Base-by-base conservation (phyloP, 2,888 invertebrate genomes). In the Dolomedes plantarius region DNA sequence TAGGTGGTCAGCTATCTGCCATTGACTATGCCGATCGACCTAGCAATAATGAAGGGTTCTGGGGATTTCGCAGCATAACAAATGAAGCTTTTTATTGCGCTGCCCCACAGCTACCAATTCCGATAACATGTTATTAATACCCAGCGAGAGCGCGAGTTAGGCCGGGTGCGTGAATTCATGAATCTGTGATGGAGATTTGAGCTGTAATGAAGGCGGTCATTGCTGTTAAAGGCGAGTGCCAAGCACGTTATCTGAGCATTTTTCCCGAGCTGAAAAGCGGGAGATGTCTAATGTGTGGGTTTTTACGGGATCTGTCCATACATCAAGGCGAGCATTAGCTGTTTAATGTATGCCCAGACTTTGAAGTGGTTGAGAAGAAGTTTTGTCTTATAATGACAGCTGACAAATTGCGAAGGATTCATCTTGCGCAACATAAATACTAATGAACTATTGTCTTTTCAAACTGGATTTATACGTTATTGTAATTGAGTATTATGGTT, bases 71-170 rank as follows among this genome's bases (percentile, higher is more conserved):
- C n/a, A 23, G 56, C 65, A 73, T 50, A 36, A 65, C 46, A 80
- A 73, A 80, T 67, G 50, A 64, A 80, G 31, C 23, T 56, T 56
- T 46, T 41, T 28, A 71, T 39, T 29, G 64, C 64, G 7, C 64
- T 71, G 41, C 71, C 80, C 80, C 65, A 23, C 67, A 73, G 80
- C 80, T 73, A 67, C 80, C 73, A 67, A 80, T 80, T 80, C 73
- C 73, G 41, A 67, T 56, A 80, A 72, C 73, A 50, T 80, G 36
- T 80, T 80, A 80, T 80, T 80, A 80, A 80, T 80, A 50, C 68
- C 36, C 19, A 9, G 27, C 56, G 27, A 41, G 28, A 67, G 65
- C 73, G 72, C 64, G 72, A 56, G 56, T 23, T 56, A 73, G 73
- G 80, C 67, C 65, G 56, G 2, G 23, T 56, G 56, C 56, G 56